Evolutionary conservation across 1,140 invertebrate species (phyloP), one percentile per base, ranked within the genome.

Genomic region (Scaptomyza graminum): DNA sequence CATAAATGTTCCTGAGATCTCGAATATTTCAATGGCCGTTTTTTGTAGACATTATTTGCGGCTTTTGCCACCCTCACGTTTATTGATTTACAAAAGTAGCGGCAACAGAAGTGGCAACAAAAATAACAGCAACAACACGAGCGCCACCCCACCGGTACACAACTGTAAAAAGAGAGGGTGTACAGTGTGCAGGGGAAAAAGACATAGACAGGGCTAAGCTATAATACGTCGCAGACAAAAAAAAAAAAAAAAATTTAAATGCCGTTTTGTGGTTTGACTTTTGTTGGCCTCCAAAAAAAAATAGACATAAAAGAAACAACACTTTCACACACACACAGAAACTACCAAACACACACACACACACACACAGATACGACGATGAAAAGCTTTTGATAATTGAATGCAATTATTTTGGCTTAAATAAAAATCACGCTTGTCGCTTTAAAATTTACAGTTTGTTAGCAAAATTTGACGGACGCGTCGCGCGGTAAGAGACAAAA

Each of bases 11-110:
- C n/a, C n/a, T n/a, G n/a, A n/a, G n/a, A 16, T 28, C 43, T 60
- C 28, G 2, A 31, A 31, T 43, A 43, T 62, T 56, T 74, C 25
- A 25, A 34, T 50, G 16, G 31, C 7, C 31, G 6, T 34, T 34
- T n/a, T 72, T 72, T 57, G 16, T 54, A 11, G 57, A 79, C 75
- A 83, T 72, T 66, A 80, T 88, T 77, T 87, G 87, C 78, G 83
- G 79, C 83, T 74, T 79, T 66, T 88, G 73, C 88, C 89, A 90
- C 88, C 83, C 88, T 82, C 77, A 63, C 72, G 78, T 79, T 89
- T 90, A 87, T 90, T 90, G 89, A 90, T 90, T 90, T 90, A 90
- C 80, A 89, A 74, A 83, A 66, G 55, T 25, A 52, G 74, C 79
- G 81, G 68, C 78, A 57, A 49, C 55, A 31, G 7, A 28, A 28